Percentiles rank a stretch among this genome's conserved stretches.
Evolutionary conservation across 2,888 invertebrate genomes (phyloP).

Genomic region (Diaperis boleti): DNA sequence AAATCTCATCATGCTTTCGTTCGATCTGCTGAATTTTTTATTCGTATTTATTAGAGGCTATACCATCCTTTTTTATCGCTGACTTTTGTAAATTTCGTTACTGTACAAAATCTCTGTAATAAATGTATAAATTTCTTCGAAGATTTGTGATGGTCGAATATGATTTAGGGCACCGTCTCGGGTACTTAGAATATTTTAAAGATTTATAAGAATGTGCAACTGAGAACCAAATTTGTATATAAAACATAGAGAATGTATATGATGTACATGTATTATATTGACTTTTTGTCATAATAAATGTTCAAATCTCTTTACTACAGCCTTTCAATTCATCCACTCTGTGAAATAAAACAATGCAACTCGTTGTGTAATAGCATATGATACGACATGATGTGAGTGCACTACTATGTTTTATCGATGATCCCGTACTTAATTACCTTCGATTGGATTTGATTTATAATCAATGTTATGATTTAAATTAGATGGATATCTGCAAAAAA

Average conservation of each 20-base stretch:
- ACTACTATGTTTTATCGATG: no score
- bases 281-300: constrained; percentile 67
- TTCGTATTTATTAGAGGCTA: constrained; percentile 15
- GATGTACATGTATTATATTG: constrained; percentile 62
- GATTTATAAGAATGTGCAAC: constrained; percentile 52
- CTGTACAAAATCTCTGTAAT: constrained; percentile 46
- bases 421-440: no score
- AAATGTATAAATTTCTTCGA: constrained; percentile 50
- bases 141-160: constrained; percentile 55
- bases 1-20: constrained; percentile 35
- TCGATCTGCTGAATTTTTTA: constrained; percentile 38
- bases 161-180: constrained; percentile 40
- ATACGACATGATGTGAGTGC: no score
- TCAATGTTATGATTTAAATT: no score
- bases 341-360: no score
- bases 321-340: constrained; percentile 11
- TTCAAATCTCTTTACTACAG: constrained; percentile 59
- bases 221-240: constrained; percentile 60
- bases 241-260: constrained; percentile 56
- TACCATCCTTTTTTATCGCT: constrained; percentile 32
- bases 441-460: no score
- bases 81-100: constrained; percentile 16
- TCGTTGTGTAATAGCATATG: no score
- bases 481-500: no score
- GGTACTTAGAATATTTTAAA: constrained; percentile 46